Evolutionary conservation across 2,113 vertebrate species (phyloP).

Genomic region (Misgurnus mizolepis): DNA sequence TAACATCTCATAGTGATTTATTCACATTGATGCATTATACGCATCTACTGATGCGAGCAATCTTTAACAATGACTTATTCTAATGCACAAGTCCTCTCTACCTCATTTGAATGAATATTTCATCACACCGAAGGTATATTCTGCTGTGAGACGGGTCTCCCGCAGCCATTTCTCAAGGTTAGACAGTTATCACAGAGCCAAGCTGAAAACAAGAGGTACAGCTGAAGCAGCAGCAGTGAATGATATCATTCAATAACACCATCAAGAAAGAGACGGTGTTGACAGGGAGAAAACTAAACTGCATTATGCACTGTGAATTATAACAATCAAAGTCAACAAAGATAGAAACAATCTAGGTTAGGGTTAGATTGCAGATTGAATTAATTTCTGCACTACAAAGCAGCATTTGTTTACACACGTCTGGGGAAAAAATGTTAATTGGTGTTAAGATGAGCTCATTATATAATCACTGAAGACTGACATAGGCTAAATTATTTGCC

Average conservation of each 20-base stretch:
- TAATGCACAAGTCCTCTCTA: constrained; percentile 66
- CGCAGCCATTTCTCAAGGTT: constrained; percentile 51
- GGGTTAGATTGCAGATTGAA: not conserved
- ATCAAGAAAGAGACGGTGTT: constrained; percentile 8
- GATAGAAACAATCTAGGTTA: too few relatives aligned
- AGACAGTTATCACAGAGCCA: constrained; percentile 27
- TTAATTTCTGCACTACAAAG: constrained; percentile 24
- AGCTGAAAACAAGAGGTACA: constrained; percentile 27
- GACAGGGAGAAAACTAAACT: constrained; percentile 8
- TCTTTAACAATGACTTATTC: constrained; percentile 71
- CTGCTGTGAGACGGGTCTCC: constrained; percentile 39
- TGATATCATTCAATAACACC: constrained; percentile 24
- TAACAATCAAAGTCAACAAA: not conserved
- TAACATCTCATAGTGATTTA: constrained; percentile 59
- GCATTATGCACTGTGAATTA: not conserved
- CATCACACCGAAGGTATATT: constrained; percentile 65
- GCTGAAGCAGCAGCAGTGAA: constrained; percentile 23
- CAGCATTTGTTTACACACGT: constrained; percentile 18
- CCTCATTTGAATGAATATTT: constrained; percentile 72
- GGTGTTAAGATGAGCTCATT: constrained; percentile 31
- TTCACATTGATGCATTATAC: constrained; percentile 69
- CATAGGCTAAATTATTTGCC: constrained; percentile 17
- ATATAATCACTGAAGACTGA: constrained; percentile 1
- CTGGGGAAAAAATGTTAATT: constrained; percentile 20
- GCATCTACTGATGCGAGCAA: constrained; percentile 72